These are phyloP conservation scores for Alethe diademata DNA, from an alignment of 2,113 vertebrate species.

Conservation along the genomic window DNA sequence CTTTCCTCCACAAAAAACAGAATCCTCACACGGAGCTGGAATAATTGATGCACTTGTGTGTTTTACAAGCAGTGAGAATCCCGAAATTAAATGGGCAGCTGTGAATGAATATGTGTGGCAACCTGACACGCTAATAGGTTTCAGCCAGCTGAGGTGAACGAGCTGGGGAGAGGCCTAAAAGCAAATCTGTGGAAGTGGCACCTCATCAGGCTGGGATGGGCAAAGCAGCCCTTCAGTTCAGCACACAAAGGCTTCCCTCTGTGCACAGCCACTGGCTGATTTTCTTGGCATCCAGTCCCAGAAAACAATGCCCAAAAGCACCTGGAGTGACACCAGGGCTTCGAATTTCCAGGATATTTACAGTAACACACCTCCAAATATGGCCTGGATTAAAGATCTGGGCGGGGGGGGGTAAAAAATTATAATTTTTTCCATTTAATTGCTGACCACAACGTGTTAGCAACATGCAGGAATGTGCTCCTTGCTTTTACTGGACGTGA, in stretches of 20 bases:
- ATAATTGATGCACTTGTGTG: background rate
- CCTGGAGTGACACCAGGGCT: background rate
- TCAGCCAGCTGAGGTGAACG: background rate
- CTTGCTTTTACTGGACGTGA: rapidly evolving
- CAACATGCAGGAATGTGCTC: background rate
- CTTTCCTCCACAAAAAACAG: background rate
- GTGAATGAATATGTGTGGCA: background rate
- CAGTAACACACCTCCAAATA: background rate
- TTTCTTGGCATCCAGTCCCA: background rate
- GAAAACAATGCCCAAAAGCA: background rate
- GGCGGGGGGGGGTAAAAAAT: no score
- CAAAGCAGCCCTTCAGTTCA: background rate
- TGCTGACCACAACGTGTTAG: background rate
- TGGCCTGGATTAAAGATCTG: background rate
- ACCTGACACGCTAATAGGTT: background rate
- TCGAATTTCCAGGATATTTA: constrained; percentile 1
- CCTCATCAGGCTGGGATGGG: background rate
- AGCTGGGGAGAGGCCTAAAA: constrained; percentile 8
- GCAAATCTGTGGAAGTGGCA: background rate
- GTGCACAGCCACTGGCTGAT: background rate
- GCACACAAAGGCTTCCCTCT: background rate
- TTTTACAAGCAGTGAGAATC: background rate
- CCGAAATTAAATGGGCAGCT: constrained; percentile 25
- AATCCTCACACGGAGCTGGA: rapidly evolving
- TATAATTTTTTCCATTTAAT: background rate